phyloP scores from a whole-genome alignment of 2,888 invertebrate genomes.

The Volucella inanis region DNA sequence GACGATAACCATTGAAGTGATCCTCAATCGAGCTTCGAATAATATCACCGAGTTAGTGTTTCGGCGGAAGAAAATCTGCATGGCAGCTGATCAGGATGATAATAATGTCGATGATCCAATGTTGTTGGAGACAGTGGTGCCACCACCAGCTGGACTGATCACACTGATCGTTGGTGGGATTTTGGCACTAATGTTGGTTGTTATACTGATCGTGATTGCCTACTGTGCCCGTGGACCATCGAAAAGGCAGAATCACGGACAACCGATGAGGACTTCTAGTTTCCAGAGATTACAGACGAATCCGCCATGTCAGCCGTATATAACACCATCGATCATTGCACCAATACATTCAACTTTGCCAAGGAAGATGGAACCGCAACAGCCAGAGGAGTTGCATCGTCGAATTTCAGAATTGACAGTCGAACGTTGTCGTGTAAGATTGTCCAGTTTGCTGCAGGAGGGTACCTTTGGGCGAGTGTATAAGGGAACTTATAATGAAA shows the following conservation, averaged over 20 bases:
- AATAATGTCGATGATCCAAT: conserved; percentile 80
- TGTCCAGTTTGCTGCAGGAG: conserved; percentile 90
- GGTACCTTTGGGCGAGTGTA: conserved; percentile 95
- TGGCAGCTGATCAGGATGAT: conserved; percentile 81
- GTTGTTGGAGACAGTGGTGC: conserved; percentile 80
- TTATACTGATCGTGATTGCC: conserved; percentile 80
- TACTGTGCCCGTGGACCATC: conserved; percentile 82
- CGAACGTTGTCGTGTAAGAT: conserved; percentile 88
- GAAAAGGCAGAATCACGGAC: conserved; percentile 81
- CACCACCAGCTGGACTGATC: conserved; percentile 81
- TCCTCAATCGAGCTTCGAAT: conserved; percentile 86
- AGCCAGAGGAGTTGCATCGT: conserved; percentile 82
- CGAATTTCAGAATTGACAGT: conserved; percentile 83
- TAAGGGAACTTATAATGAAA: conserved; percentile 90
- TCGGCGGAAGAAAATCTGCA: conserved; percentile 92
- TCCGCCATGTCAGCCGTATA: conserved; percentile 79
- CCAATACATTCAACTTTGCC: conserved; percentile 81
- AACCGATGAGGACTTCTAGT: conserved; percentile 83
- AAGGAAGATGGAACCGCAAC: conserved; percentile 80
- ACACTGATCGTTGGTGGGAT: conserved; percentile 82
- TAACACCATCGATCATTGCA: conserved; percentile 81
- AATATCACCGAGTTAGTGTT: conserved; percentile 91
- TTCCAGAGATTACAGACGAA: conserved; percentile 82
- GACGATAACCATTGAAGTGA: conserved; percentile 92
- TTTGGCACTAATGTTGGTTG: conserved; percentile 81